Evolutionary conservation across 2,797 vertebrate genomes (phyloP).

Genomic region (Sebastes ruberrimus): DNA sequence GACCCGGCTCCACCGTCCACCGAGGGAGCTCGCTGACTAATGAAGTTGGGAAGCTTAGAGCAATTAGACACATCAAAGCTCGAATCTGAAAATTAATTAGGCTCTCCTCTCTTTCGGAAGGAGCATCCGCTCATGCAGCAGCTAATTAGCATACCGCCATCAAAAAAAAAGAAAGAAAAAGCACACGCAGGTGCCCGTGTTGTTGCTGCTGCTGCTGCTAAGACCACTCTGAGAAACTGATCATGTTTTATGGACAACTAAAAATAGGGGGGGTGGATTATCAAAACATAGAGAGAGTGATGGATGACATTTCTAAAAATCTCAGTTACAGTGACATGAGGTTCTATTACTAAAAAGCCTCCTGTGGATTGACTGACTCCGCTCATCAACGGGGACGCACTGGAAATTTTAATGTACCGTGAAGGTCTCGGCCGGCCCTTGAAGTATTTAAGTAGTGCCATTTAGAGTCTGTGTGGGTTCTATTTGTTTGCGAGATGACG

Average conservation of each 20-base stretch:
- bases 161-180: conserved; percentile 38
- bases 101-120: conserved; percentile 74
- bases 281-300: conserved; percentile 23
- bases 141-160: conserved; percentile 82
- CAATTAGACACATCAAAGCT: conserved; percentile 89
- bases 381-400: not conserved
- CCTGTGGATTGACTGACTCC: not conserved
- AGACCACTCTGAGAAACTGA: conserved; percentile 38
- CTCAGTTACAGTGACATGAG: not conserved
- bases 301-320: conserved; percentile 6
- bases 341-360: not conserved
- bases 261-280: not conserved
- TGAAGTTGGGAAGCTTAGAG: conserved; percentile 85
- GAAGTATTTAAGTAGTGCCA: not conserved
- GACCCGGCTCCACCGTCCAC: conserved; percentile 71
- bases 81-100: conserved; percentile 87
- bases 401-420: not conserved
- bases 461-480: not conserved
- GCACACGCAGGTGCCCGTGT: conserved; percentile 75
- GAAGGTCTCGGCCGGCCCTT: not conserved
- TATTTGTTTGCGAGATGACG: not conserved
- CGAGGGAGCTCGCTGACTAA: conserved; percentile 79
- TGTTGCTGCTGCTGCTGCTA: conserved; percentile 40
- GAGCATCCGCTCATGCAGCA: conserved; percentile 76
- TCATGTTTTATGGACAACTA: conserved; percentile 57